Percentiles rank a stretch among this genome's conserved stretches.
Evolutionary conservation across 2,113 vertebrate species (phyloP).

Genomic region (Danio rerio): DNA sequence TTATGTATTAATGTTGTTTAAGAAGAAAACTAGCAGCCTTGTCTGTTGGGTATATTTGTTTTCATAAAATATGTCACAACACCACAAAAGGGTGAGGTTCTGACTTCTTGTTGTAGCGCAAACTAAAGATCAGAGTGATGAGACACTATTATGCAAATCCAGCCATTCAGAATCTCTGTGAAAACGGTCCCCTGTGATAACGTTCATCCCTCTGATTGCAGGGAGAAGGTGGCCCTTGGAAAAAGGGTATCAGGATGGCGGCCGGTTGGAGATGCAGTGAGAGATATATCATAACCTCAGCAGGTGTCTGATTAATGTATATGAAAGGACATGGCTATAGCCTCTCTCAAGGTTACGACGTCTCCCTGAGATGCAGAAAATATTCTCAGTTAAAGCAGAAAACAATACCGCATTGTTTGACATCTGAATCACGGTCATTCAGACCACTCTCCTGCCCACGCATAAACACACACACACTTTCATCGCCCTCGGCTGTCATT

Average conservation of each 20-base stretch:
- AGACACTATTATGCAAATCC: conserved; percentile 58
- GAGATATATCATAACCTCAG: conserved; percentile 51
- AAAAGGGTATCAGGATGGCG: conserved; percentile 41
- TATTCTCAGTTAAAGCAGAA: not conserved
- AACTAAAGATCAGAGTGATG: conserved; percentile 49
- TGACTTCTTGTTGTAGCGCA: conserved; percentile 23
- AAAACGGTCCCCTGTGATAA: conserved; percentile 46
- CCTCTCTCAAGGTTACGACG: conserved; percentile 52
- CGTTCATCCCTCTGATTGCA: conserved; percentile 55
- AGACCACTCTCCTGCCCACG: conserved; percentile 37
- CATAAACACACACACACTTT: conserved; percentile 27
- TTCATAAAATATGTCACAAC: not conserved
- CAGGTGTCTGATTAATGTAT: conserved; percentile 48
- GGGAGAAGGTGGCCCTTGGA: conserved; percentile 34
- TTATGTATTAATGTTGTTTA: too few relatives aligned
- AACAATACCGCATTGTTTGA: conserved; percentile 23
- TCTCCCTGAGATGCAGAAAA: not conserved
- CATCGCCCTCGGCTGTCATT: conserved; percentile 1
- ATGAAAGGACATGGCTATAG: conserved; percentile 32
- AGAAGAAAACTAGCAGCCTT: not conserved
- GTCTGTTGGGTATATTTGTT: not conserved
- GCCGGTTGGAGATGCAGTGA: conserved; percentile 26
- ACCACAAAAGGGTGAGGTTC: not conserved
- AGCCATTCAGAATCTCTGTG: conserved; percentile 19
- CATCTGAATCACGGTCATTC: conserved; percentile 35